These are phyloP conservation scores for Astreopora myriophthalma DNA, from an alignment of 64 coral and sea anemone species.

Conservation along the genomic window DNA sequence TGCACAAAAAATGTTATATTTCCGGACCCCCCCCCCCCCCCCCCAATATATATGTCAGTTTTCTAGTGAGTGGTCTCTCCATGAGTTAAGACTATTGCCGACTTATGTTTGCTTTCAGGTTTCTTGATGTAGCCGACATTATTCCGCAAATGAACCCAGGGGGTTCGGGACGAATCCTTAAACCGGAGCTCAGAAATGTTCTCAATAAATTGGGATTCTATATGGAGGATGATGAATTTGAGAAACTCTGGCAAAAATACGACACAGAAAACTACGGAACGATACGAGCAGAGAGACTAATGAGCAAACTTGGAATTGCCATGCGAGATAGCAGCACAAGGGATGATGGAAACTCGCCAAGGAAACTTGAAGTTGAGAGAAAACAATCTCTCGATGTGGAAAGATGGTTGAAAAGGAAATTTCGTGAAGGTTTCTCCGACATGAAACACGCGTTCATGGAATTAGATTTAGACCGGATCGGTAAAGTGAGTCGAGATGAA, in stretches of 20 bases:
- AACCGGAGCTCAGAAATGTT: conserved; percentile 93
- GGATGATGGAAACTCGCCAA: conserved; percentile 49
- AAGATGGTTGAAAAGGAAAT: conserved; percentile 93
- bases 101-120: conserved; percentile 28
- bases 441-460: conserved; percentile 99
- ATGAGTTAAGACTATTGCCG: neutral
- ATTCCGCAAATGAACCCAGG: conserved; percentile 98
- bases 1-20: no score
- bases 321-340: conserved; percentile 47
- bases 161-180: conserved; percentile 83
- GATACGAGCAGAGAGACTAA: conserved; percentile 83
- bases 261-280: conserved; percentile 95
- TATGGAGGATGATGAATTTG: conserved; percentile 98
- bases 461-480: conserved; percentile 89
- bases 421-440: conserved; percentile 96
- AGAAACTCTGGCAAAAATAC: conserved; percentile 98
- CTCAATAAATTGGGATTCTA: conserved; percentile 95
- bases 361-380: conserved; percentile 88
- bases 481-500: conserved; percentile 70
- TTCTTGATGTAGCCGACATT: conserved; percentile 91
- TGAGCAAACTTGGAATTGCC: conserved; percentile 86
- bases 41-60: no score
- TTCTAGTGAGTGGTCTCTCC: neutral
- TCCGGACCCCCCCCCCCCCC: no score
- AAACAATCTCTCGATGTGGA: conserved; percentile 86